phyloP scores from a whole-genome alignment of 2,888 invertebrate genomes.

The Cylindroiulus punctatus region DNA sequence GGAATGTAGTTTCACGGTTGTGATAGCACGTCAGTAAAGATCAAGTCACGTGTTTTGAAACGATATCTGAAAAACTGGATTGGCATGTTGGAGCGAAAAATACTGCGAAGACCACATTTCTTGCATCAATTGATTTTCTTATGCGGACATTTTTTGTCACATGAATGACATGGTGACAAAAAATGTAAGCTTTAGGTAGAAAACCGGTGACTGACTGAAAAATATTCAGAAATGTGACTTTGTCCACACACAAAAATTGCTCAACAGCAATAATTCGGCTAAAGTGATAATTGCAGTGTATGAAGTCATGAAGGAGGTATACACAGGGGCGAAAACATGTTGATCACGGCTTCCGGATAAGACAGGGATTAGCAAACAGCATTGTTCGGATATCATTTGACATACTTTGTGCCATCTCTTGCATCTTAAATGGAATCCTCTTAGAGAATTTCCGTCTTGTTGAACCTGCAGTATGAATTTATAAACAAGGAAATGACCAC shows the following conservation, averaged over 20 bases:
- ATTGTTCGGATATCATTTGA: too few relatives aligned
- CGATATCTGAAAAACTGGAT: neutral
- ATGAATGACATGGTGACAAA: neutral
- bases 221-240: too few relatives aligned
- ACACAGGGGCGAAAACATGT: too few relatives aligned
- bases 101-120: neutral
- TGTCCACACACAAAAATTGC: too few relatives aligned
- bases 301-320: too few relatives aligned
- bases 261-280: too few relatives aligned
- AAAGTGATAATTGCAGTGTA: too few relatives aligned
- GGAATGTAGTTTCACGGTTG: neutral
- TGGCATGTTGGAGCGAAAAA: slow-evolving; percentile 4
- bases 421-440: too few relatives aligned
- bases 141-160: neutral
- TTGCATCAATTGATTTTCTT: slow-evolving; percentile 9
- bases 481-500: neutral
- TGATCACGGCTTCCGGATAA: too few relatives aligned
- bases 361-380: too few relatives aligned
- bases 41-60: neutral
- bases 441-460: neutral
- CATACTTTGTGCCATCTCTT: too few relatives aligned
- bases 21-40: neutral
- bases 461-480: neutral
- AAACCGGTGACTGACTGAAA: too few relatives aligned
- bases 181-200: neutral